Evolutionary conservation across 2,888 invertebrate species (phyloP).

Genomic region (Dasysyrphus tricinctus): DNA sequence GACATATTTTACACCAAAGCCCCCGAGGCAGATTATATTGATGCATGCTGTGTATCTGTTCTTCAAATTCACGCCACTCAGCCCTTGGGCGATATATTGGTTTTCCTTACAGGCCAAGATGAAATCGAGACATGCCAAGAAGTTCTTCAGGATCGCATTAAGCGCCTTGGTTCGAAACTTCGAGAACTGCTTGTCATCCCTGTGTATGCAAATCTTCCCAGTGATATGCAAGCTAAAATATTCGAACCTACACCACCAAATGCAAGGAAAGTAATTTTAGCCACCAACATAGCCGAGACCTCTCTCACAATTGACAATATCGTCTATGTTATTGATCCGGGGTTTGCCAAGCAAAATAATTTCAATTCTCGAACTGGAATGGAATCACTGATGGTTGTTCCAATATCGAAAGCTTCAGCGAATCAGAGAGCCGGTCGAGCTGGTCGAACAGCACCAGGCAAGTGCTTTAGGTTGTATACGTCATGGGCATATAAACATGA

Average conservation of each 20-base stretch:
- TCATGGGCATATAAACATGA: slow-evolving; percentile 99
- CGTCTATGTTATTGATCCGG: slow-evolving; percentile 99
- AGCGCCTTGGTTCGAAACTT: slow-evolving; percentile 96
- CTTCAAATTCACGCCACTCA: slow-evolving; percentile 99
- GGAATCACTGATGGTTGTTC: slow-evolving; percentile 99
- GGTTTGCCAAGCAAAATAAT: slow-evolving; percentile 99
- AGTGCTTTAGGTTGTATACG: slow-evolving; percentile 98
- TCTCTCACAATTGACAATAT: slow-evolving; percentile 99
- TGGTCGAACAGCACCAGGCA: slow-evolving; percentile 97
- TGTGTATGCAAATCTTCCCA: slow-evolving; percentile 98
- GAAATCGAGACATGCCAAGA: slow-evolving; percentile 96
- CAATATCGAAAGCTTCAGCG: slow-evolving; percentile 98
- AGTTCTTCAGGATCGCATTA: slow-evolving; percentile 94
- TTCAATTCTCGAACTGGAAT: slow-evolving; percentile 99
- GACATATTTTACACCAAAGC: slow-evolving; percentile 99
- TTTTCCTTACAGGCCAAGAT: slow-evolving; percentile 97
- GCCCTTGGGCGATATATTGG: slow-evolving; percentile 96
- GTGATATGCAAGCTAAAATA: slow-evolving; percentile 99
- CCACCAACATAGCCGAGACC: slow-evolving; percentile 99
- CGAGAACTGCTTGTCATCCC: slow-evolving; percentile 96
- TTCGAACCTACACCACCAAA: slow-evolving; percentile 98
- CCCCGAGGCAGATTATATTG: slow-evolving; percentile 99
- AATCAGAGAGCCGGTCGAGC: slow-evolving; percentile 98
- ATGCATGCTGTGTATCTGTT: slow-evolving; percentile 98
- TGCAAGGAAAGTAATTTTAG: slow-evolving; percentile 97